phyloP scores from a whole-genome alignment of 2,113 vertebrate species.

The Merops nubicus region DNA sequence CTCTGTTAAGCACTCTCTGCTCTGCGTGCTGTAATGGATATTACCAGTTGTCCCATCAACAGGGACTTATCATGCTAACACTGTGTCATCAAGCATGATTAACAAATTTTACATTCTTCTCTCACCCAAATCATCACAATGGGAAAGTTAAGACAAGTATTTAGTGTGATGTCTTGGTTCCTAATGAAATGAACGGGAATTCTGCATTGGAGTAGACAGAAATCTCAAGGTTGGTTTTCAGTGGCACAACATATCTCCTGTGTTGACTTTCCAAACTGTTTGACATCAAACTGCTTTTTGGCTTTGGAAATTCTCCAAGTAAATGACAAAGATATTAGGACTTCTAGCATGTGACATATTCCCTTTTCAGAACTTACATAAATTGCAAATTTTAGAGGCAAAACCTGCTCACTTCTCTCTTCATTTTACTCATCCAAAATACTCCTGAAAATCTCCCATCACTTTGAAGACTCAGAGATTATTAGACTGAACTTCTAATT shows the following conservation, averaged over 20 bases:
- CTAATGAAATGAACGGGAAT: not conserved
- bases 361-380: not conserved
- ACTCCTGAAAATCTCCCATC: not conserved
- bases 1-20: not conserved
- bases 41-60: not conserved
- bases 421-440: accelerated
- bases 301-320: constrained; percentile 10
- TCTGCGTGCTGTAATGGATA: not conserved
- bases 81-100: not conserved
- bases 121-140: not conserved
- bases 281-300: not conserved
- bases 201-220: not conserved
- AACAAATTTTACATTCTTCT: not conserved
- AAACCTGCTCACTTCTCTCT: not conserved
- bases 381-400: not conserved
- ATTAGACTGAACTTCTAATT: not conserved
- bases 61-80: not conserved
- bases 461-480: not conserved
- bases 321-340: not conserved
- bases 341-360: not conserved
- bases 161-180: not conserved
- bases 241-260: not conserved
- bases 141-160: not conserved
- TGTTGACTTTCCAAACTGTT: not conserved
- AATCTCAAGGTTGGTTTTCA: not conserved